A percentile compares a stretch with the other conserved stretches of the same genome.
Conservation (phyloP, 92 coral and sea anemone genomes). For the Phenganax subtilis region DNA sequence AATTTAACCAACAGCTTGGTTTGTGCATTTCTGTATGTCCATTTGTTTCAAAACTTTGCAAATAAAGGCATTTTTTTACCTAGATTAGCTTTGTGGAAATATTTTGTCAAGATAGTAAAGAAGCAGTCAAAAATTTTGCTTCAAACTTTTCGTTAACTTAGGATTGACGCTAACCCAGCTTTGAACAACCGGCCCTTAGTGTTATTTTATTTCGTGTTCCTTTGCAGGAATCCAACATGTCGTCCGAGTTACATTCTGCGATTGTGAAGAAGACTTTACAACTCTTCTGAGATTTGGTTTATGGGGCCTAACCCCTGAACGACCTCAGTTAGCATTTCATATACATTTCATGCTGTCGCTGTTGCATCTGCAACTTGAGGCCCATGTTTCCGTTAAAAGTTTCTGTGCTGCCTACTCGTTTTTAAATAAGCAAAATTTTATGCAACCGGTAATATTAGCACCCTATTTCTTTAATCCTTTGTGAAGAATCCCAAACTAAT, state of each 20-base stretch:
- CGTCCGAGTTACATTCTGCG: not conserved
- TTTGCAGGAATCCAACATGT: not conserved
- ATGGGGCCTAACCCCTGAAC: not conserved
- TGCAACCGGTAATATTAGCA: not conserved
- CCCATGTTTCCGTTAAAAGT: not conserved
- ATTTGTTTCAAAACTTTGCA: too few relatives aligned
- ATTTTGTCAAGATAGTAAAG: too few relatives aligned
- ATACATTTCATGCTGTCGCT: not conserved
- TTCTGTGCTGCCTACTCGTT: not conserved
- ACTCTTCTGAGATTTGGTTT: not conserved
- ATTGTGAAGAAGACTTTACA: not conserved
- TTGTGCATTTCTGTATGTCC: too few relatives aligned
- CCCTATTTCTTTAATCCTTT: not conserved
- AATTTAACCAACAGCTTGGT: too few relatives aligned
- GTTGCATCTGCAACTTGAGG: not conserved
- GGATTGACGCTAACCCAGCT: too few relatives aligned
- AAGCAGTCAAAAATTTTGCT: too few relatives aligned
- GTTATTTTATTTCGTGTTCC: not conserved
- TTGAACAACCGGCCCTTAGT: too few relatives aligned
- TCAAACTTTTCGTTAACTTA: too few relatives aligned
- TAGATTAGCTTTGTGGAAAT: too few relatives aligned
- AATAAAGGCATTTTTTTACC: too few relatives aligned
- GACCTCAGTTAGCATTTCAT: not conserved
- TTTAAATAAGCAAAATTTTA: not conserved
- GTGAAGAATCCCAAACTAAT: not conserved